Conservation (phyloP, 2,888 invertebrate genomes). For the Bibio marci region DNA sequence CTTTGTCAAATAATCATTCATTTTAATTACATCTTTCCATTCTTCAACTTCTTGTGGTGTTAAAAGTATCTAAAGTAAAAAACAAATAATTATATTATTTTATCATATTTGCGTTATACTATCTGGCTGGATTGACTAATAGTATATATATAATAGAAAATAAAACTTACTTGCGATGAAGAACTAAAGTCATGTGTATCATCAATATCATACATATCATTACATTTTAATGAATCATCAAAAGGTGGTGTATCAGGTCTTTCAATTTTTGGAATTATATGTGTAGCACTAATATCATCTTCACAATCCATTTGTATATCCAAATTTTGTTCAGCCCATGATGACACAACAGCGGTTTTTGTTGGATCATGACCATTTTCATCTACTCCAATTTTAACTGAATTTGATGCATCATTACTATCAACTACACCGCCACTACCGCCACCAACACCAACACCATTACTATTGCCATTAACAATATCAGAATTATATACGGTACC, state of each 20-base stretch:
- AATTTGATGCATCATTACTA: neutral
- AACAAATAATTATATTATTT: neutral
- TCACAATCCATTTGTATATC: conserved; percentile 4
- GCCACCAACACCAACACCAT: too few relatives aligned
- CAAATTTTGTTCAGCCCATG: conserved; percentile 7
- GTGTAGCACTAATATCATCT: neutral
- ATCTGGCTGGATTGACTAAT: too few relatives aligned
- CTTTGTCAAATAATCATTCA: conserved; percentile 72
- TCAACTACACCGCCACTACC: too few relatives aligned
- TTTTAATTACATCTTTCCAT: conserved; percentile 54
- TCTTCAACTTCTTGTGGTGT: conserved; percentile 17
- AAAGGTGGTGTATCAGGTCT: conserved; percentile 9
- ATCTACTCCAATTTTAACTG: neutral
- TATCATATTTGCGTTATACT: too few relatives aligned
- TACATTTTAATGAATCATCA: conserved; percentile 2
- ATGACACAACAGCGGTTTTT: neutral
- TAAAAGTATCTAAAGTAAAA: conserved; percentile 13
- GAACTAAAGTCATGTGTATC: conserved; percentile 5
- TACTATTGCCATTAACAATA: neutral
- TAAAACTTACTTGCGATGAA: neutral
- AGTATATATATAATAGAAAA: neutral
- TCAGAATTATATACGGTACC: neutral
- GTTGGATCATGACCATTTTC: neutral
- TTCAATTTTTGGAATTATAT: conserved; percentile 9
- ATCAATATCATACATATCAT: conserved; percentile 7